Evolutionary conservation across 1,140 invertebrate species (phyloP).

Genomic region (Heliconius eleuchia): DNA sequence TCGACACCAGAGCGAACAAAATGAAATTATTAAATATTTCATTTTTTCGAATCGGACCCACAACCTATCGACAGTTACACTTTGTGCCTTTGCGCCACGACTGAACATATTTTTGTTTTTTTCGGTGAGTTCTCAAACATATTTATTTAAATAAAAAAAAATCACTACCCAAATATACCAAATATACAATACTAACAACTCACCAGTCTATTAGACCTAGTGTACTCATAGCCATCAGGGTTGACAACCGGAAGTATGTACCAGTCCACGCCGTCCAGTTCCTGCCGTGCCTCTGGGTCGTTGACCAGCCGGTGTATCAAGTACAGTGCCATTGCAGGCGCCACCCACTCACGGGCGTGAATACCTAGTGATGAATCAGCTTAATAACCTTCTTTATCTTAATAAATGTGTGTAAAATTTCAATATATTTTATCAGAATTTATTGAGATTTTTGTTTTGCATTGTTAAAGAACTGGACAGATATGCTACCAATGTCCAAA

Average conservation of each 20-base stretch:
- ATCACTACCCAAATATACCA: no score
- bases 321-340: slow-evolving; percentile 84
- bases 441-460: no score
- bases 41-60: no score
- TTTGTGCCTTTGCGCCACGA: no score
- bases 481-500: no score
- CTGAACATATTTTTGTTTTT: no score
- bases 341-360: slow-evolving; percentile 87
- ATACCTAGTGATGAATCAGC: slow-evolving; percentile 63
- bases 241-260: slow-evolving; percentile 84
- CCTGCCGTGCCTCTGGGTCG: slow-evolving; percentile 69
- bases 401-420: not conserved
- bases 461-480: no score
- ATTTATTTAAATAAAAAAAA: no score
- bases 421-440: not conserved
- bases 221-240: slow-evolving; percentile 85
- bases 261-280: slow-evolving; percentile 83
- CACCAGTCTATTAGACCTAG: slow-evolving; percentile 61
- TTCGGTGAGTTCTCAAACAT: not conserved
- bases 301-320: slow-evolving; percentile 82
- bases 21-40: no score
- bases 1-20: no score
- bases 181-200: not conserved
- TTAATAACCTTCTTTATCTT: not conserved
- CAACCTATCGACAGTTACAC: no score